phyloP scores from a whole-genome alignment of 2,797 vertebrate genomes.

The Alectoris magna region DNA sequence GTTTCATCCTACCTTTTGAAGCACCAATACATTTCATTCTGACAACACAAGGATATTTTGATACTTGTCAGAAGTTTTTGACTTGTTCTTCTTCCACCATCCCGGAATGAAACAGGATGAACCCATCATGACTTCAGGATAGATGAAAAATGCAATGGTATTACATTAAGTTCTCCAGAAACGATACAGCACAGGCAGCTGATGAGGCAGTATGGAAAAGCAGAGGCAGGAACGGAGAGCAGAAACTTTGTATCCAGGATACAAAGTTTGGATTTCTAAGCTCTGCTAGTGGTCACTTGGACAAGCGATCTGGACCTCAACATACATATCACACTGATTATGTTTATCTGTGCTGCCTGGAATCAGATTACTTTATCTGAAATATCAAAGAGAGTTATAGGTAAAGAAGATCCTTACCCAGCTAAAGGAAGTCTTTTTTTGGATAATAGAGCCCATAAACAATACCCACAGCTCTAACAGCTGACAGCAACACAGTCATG shows the following conservation, averaged over 20 bases:
- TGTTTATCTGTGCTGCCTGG: neutral
- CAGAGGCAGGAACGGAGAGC: neutral
- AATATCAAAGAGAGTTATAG: neutral
- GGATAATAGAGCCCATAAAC: neutral
- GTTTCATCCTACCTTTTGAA: constrained; percentile 42
- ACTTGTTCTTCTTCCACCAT: constrained; percentile 37
- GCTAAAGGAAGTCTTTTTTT: neutral
- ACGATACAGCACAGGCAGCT: neutral
- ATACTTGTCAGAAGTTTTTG: constrained; percentile 42
- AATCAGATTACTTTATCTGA: neutral
- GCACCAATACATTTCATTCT: neutral
- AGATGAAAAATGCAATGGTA: constrained; percentile 2
- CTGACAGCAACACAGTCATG: neutral
- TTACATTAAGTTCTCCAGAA: neutral
- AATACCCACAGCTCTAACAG: neutral
- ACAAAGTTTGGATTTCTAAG: neutral
- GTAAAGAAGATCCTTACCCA: neutral
- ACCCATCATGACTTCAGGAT: constrained; percentile 19
- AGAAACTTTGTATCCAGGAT: neutral
- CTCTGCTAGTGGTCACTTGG: neutral
- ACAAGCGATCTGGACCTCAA: neutral
- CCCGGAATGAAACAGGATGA: constrained; percentile 33
- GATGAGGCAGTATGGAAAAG: neutral
- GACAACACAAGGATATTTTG: constrained; percentile 33
- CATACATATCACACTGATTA: neutral